Conservation (phyloP, 2,797 vertebrate species). For the Yasuhikotakia modesta region DNA sequence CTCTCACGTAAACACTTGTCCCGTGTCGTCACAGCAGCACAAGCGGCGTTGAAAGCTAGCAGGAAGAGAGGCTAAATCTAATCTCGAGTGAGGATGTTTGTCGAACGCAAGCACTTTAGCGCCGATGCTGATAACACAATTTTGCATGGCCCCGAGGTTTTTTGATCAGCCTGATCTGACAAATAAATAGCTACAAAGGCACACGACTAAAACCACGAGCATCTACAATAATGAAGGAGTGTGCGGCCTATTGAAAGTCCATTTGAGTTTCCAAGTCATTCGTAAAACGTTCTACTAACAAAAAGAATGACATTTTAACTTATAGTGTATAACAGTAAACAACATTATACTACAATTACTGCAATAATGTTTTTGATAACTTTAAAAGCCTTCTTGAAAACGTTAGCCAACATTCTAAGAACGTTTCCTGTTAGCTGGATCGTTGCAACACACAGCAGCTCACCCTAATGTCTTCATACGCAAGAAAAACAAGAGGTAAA, state of each 20-base stretch:
- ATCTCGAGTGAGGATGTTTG: conserved; percentile 43
- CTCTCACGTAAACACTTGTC: not conserved
- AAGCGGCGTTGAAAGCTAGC: conserved; percentile 7
- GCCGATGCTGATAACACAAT: conserved; percentile 51
- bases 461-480: not conserved
- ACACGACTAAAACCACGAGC: conserved; percentile 10
- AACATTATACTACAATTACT: no score
- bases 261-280: no score
- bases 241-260: not conserved
- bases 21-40: not conserved
- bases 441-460: not conserved
- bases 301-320: no score
- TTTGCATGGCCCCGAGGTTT: conserved; percentile 53
- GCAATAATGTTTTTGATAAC: no score
- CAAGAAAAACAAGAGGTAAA: not conserved
- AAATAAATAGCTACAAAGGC: conserved; percentile 43
- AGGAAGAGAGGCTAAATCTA: conserved; percentile 29
- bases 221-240: conserved; percentile 2
- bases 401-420: no score
- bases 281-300: no score
- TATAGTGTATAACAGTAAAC: no score
- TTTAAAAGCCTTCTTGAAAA: no score
- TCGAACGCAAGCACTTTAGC: conserved; percentile 39
- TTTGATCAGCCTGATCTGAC: conserved; percentile 53
- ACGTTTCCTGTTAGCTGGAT: no score